phyloP scores from a whole-genome alignment of 2,113 vertebrate genomes.

The Vidua macroura region DNA sequence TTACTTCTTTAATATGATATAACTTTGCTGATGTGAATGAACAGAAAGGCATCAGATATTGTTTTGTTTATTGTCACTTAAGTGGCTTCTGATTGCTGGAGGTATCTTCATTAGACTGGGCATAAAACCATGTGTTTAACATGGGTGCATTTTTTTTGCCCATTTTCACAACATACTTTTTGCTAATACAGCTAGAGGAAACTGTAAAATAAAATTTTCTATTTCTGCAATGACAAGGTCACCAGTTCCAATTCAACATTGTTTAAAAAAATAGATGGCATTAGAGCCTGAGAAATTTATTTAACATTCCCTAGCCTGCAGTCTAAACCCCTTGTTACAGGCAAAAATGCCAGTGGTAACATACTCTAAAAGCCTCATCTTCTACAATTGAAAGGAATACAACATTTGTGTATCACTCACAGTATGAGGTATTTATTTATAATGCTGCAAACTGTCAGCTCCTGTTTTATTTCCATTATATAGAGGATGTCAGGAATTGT shows the following conservation, averaged over 20 bases:
- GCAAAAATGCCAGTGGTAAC: slow-evolving; percentile 28
- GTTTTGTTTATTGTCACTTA: neutral
- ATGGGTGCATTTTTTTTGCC: neutral
- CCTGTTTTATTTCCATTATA: neutral
- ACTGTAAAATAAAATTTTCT: neutral
- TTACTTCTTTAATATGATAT: neutral
- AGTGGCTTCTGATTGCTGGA: neutral
- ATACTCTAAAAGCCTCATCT: slow-evolving; percentile 43
- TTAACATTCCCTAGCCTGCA: slow-evolving; percentile 30
- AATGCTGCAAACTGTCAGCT: slow-evolving; percentile 40
- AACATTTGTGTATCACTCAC: slow-evolving; percentile 48
- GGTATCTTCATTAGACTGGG: neutral
- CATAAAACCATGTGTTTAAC: neutral
- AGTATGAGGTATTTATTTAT: slow-evolving; percentile 50
- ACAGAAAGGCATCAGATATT: neutral
- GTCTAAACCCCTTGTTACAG: slow-evolving; percentile 5
- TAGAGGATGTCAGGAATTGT: slow-evolving; percentile 3
- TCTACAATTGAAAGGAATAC: slow-evolving; percentile 45
- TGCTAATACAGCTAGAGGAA: neutral
- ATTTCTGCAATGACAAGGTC: slow-evolving; percentile 24
- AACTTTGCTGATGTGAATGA: neutral
- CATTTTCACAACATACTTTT: neutral
- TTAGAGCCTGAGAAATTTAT: slow-evolving; percentile 23
- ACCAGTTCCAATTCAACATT: neutral
- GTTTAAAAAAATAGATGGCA: neutral